Evolutionary conservation across 2,797 vertebrate genomes (phyloP).

Genomic region (Neosalanx taihuensis): DNA sequence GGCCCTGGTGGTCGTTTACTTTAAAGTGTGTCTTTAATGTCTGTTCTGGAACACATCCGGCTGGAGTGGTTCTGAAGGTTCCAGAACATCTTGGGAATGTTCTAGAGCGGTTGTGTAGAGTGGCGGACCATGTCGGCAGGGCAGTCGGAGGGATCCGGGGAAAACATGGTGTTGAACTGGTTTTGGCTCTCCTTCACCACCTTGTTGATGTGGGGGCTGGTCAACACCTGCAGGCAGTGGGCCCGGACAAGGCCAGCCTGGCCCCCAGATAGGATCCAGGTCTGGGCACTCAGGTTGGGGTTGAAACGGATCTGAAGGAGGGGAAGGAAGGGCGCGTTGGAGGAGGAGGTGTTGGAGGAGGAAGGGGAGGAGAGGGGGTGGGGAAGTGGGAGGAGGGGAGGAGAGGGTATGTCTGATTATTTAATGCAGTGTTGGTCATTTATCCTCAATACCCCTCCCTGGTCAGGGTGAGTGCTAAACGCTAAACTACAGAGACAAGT

Average conservation of each 20-base stretch:
- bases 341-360: not conserved
- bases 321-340: not conserved
- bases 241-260: conserved; percentile 86
- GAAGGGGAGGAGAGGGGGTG: not conserved
- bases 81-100: not conserved
- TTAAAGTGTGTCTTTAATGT: not conserved
- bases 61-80: not conserved
- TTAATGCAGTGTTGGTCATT: too few relatives aligned
- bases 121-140: not conserved
- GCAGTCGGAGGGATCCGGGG: conserved; percentile 18
- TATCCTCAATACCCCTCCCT: too few relatives aligned
- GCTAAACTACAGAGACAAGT: too few relatives aligned
- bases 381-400: not conserved
- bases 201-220: conserved; percentile 59
- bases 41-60: not conserved
- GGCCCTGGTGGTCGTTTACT: too few relatives aligned
- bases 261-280: conserved; percentile 84
- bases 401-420: not conserved
- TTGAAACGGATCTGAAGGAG: conserved; percentile 85
- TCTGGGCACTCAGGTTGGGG: conserved; percentile 84
- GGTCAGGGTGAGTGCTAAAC: too few relatives aligned
- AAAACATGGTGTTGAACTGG: conserved; percentile 70
- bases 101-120: conserved; percentile 35
- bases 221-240: conserved; percentile 78
- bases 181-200: conserved; percentile 65